A percentile compares a stretch with the other conserved stretches of the same genome.
phyloP scores from a whole-genome alignment of 2,888 invertebrate species.

The Linnaemya vulpina region DNA sequence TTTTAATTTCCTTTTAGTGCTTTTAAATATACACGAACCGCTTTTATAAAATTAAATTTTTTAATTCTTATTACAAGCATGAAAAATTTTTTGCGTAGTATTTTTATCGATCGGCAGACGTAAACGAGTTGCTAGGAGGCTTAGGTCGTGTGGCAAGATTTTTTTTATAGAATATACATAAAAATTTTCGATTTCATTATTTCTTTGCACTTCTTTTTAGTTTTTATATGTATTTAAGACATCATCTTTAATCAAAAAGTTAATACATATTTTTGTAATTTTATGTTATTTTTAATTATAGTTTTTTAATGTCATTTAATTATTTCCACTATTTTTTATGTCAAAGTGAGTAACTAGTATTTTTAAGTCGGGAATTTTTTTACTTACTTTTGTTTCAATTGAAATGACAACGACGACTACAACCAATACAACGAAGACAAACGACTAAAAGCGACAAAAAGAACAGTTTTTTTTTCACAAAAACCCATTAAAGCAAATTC shows the following conservation, averaged over 20 bases:
- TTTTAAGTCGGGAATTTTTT: conserved; percentile 73
- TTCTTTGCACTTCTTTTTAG: conserved; percentile 48
- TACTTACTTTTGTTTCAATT: conserved; percentile 82
- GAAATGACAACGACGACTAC: conserved; percentile 82
- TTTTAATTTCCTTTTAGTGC: conserved; percentile 11
- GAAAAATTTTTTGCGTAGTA: conserved; percentile 80
- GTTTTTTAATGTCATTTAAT: conserved; percentile 42
- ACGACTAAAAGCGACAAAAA: conserved; percentile 79
- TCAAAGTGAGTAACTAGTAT: conserved; percentile 73
- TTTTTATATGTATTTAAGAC: conserved; percentile 20
- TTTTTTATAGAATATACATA: conserved; percentile 47
- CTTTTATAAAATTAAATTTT: conserved; percentile 48
- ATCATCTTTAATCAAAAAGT: conserved; percentile 31
- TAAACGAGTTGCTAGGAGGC: conserved; percentile 69
- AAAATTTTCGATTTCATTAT: conserved; percentile 45
- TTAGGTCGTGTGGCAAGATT: conserved; percentile 63
- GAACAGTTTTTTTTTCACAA: conserved; percentile 63
- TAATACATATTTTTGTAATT: neutral
- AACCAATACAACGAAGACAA: conserved; percentile 80
- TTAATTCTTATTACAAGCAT: conserved; percentile 63
- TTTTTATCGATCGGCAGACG: conserved; percentile 79
- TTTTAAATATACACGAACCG: neutral
- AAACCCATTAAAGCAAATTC: conserved; percentile 36
- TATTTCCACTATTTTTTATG: conserved; percentile 64
- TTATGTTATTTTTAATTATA: conserved; percentile 17